Evolutionary conservation across 2,113 vertebrate genomes (phyloP), one percentile per base, ranked within the genome.

Genomic region (Otolemur garnettii): DNA sequence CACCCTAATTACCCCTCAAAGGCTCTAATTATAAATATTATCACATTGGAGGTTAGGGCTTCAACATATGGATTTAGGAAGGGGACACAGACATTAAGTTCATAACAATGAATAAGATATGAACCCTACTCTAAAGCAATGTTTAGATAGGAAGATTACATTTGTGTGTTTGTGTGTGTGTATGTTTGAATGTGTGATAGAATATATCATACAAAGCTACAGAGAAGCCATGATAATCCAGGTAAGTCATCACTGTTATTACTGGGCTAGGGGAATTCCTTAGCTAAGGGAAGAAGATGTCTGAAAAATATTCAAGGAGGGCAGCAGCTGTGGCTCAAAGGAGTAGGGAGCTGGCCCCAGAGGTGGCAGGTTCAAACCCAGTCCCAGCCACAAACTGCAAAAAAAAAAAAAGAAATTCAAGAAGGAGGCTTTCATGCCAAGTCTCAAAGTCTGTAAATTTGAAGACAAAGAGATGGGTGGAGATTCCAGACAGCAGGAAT

Each of bases 401-500:
- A 38, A 38, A 38, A 38, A 38, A 38, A 38, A 38, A 38, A 38
- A 38, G 38, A 38, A 38, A 38, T 38, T 38, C 38, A 38, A 38
- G 64, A 96, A 42, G 35, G 30, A 45, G 17, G 26, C 33, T 87
- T 90, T 91, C 59, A 86, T 28, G 9, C 10, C 11, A 78, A 79
- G 33, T 72, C 53, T 92, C 71, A 83, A 85, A 60, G 42, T 60
- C 55, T 91, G 1, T 90, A 78, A 74, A 89, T 91, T 59, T 93
- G 50, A 96, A 88, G n/a, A 79, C 62, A 72, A 77, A 80, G 4
- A 75, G n/a, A 77, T 80, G 45, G n/a, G 33, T 50, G 35, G 22
- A 45, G 35, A 80, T 89, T 92, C 21, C 15, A 93, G 68, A 59
- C 10, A 55, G 59, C 18, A 7, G 64, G 6, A 72, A 55, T 3